A percentile compares a stretch with the other conserved stretches of the same genome.
Evolutionary conservation across 2,113 vertebrate species (phyloP).

Genomic region (Danionella cerebrum): DNA sequence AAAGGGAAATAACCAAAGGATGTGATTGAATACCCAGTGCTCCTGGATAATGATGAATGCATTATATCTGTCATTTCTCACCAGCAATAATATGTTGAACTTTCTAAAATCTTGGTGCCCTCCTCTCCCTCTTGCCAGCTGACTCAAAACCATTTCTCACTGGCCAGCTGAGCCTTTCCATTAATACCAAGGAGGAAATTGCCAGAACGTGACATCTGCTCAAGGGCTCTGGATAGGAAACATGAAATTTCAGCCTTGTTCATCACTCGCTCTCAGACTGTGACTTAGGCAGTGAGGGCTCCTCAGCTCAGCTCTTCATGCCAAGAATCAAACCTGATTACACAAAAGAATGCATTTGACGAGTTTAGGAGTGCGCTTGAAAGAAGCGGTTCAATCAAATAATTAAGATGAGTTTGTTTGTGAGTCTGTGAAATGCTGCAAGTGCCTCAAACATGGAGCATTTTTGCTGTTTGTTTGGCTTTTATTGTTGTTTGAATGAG

Average conservation of each 20-base stretch:
- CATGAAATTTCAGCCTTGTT: slow-evolving; percentile 22
- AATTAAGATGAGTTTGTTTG: background rate
- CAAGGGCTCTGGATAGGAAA: slow-evolving; percentile 33
- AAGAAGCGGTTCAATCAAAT: background rate
- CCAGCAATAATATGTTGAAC: background rate
- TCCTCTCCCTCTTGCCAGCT: background rate
- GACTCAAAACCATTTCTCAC: slow-evolving; percentile 7
- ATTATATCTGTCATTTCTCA: background rate
- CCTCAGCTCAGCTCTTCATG: slow-evolving; percentile 5
- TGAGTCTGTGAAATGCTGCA: background rate
- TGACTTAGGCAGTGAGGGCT: slow-evolving; percentile 20
- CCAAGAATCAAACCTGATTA: slow-evolving; percentile 1
- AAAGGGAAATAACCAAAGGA: background rate
- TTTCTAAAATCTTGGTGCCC: background rate
- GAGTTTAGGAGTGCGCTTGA: background rate
- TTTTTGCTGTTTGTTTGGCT: background rate
- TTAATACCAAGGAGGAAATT: slow-evolving; percentile 24
- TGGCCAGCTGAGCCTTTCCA: slow-evolving; percentile 33
- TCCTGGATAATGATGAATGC: background rate
- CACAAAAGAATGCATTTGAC: background rate
- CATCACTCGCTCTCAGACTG: slow-evolving; percentile 18
- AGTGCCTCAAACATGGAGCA: background rate
- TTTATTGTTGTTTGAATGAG: background rate
- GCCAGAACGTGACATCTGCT: slow-evolving; percentile 37
- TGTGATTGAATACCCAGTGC: background rate